A percentile compares a stretch with the other conserved stretches of the same genome.
Evolutionary conservation across 2,797 vertebrate genomes (phyloP).

Genomic region (Premnoplex brunnescens): DNA sequence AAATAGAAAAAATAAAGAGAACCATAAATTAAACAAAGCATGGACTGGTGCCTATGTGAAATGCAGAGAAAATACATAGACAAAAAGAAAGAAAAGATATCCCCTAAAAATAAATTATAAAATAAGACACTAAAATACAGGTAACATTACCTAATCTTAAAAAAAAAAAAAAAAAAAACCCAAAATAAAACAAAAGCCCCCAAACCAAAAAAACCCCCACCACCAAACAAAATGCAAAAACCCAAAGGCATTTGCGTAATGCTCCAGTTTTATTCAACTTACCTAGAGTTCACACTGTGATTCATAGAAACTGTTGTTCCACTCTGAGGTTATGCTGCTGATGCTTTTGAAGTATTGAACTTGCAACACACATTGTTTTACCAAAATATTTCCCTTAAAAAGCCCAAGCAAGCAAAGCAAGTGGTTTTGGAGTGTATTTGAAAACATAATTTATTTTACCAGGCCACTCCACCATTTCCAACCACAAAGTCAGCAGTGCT

Average conservation of each 20-base stretch:
- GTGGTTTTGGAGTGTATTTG: neutral
- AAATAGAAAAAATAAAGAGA: neutral
- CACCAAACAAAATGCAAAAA: neutral
- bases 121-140: neutral
- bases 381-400: neutral
- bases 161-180: neutral
- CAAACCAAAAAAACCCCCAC: neutral
- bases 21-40: neutral
- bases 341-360: neutral
- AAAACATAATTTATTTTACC: conserved; percentile 56
- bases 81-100: neutral
- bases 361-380: neutral
- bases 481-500: conserved; percentile 80
- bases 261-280: neutral
- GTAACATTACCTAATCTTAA: neutral
- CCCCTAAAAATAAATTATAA: neutral
- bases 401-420: neutral
- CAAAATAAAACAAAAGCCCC: neutral
- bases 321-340: neutral
- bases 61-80: neutral
- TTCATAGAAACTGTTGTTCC: neutral
- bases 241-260: neutral
- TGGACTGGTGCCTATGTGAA: neutral
- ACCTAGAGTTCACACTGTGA: neutral
- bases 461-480: conserved; percentile 80